Percentiles rank a stretch among this genome's conserved stretches.
Evolutionary conservation across 1,140 invertebrate genomes (phyloP).

Genomic region (Drosophila orosa): DNA sequence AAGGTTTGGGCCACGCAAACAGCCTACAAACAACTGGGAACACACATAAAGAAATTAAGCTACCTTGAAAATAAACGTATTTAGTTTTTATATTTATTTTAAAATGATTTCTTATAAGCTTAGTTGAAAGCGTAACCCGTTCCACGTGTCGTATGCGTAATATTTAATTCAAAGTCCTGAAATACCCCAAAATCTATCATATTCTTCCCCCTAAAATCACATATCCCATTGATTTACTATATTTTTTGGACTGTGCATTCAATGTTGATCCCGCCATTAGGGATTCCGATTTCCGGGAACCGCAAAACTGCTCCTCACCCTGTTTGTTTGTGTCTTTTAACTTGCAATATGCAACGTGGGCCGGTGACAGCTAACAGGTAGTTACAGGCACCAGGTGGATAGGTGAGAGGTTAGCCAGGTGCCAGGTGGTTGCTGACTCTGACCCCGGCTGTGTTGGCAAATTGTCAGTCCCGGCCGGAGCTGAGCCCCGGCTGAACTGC

Average conservation of each 20-base stretch:
- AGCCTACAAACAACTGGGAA: neutral
- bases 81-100: neutral
- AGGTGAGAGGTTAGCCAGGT: slow-evolving; percentile 9
- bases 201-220: neutral
- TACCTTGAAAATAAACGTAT: neutral
- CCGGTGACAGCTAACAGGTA: slow-evolving; percentile 32
- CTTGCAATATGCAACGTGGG: slow-evolving; percentile 54
- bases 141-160: slow-evolving; percentile 27
- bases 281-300: slow-evolving; percentile 3
- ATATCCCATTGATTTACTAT: neutral
- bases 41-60: neutral
- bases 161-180: neutral
- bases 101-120: neutral
- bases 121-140: neutral
- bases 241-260: neutral
- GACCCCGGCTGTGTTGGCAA: slow-evolving; percentile 39
- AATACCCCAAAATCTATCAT: neutral
- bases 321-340: slow-evolving; percentile 53
- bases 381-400: slow-evolving; percentile 20
- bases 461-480: slow-evolving; percentile 47
- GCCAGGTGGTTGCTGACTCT: slow-evolving; percentile 9
- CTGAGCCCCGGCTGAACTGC: slow-evolving; percentile 8
- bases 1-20: neutral
- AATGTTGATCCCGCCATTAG: neutral
- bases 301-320: slow-evolving; percentile 18